Base-by-base conservation (phyloP, 2,888 invertebrate genomes). In the Chloroclysta siterata region DNA sequence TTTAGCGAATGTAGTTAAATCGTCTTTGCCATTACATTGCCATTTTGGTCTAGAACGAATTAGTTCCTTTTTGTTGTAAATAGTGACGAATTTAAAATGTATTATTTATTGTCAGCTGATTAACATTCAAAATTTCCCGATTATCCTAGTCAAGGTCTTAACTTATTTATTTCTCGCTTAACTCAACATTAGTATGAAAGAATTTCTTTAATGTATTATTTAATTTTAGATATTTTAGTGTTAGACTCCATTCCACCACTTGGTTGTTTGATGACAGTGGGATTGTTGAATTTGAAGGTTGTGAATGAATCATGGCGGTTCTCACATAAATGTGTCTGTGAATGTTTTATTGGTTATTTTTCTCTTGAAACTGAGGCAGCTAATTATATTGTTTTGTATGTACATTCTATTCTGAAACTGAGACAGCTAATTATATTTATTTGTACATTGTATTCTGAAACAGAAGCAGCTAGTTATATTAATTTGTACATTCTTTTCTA, bases 51-150 rank as follows among this genome's bases (percentile, higher is more conserved):
- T 89, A 90, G 83, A 89, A 84, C 83, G 86, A 88, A 85, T 90
- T 87, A 92, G 92, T 93, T 93, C 92, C 92, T 92, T 86, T 87
- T 84, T 84, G 83, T 82, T 89, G 90, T 92, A 90, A 89, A 92
- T 91, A 93, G 86, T 83, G 82, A 87, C 86, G 88, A 90, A 88
- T 90, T 89, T 88, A 87, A 84, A 84, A 81, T 83, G 81, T 87
- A 83, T 88, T 88, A 87, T 87, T 90, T 90, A 89, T 89, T 89
- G 78, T 76, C 80, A 82, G 80, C 84, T 82, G 79, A 82, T 78
- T 68, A 68, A 72, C 84, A 79, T 85, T 87, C 88, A 76, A 93
- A 93, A 90, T 90, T 91, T 85, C 74, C 88, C 85, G 86, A 85
- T 87, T 80, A 82, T 89, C 90, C 92, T 93, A 92, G 92, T 93